Base-by-base conservation (phyloP, 2,113 vertebrate genomes). In the Dasyprocta punctata region DNA sequence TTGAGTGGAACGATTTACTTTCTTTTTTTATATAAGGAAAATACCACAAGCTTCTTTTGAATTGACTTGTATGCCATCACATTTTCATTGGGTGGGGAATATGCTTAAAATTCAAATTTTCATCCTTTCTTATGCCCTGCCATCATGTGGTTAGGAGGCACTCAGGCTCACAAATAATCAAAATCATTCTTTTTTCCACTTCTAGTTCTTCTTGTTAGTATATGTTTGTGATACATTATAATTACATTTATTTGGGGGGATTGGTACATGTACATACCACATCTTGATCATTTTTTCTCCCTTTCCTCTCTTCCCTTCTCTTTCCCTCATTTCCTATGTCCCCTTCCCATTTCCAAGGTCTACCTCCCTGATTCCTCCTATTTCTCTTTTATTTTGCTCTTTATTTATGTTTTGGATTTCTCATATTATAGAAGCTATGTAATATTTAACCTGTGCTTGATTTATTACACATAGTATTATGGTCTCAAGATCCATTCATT, bases 1-100 rank as follows among this genome's bases (percentile, higher is more conserved):
- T 92, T 92, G 54, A 81, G 71, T 86, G 87, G 80, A 95, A 86
- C 73, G 95, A 90, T 94, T 95, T 92, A 90, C 60, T 84, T 93
- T 92, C 78, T 92, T 92, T 83, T 94, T 47, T 49, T 94, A 94
- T 91, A 88, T 69, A 90, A 95, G 54, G 78, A 69, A 94, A 80
- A 91, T 30, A 82, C 92, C 69, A 75, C 17, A 69, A 65, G 38
- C 28, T 97, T 94, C 94, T 78, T 96, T 95, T 83, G 81, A 97
- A 90, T 71, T 86, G 85, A 89, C 6, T 88, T 87, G 63, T 67
- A 36, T 47, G 20, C 65, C 67, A 83, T 92, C 28, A 28, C 63
- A 78, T 95, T 92, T 44, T 94, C 33, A 95, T 95, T 81, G 14
- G 7, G 44, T 30, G 3, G 26, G 44, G n/a, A 28, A 67, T 44